These are phyloP conservation scores for Drosophila kurseongensis DNA, from an alignment of 1,140 invertebrate species.

Conservation along the genomic window DNA sequence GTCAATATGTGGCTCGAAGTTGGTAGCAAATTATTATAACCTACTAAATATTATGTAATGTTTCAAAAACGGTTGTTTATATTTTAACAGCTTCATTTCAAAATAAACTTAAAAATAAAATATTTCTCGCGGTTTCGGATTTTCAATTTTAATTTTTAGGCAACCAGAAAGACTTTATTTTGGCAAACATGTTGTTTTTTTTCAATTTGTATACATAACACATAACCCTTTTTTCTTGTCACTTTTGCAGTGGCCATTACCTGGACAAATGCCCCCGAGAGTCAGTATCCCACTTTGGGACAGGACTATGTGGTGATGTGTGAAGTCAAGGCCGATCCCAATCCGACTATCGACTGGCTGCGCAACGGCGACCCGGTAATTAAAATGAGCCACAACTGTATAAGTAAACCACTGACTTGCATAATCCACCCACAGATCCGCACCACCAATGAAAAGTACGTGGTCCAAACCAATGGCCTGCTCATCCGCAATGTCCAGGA, in stretches of 20 bases:
- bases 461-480: slow-evolving; percentile 91
- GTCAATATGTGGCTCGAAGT: no score
- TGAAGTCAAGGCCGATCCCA: slow-evolving; percentile 92
- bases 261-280: slow-evolving; percentile 92
- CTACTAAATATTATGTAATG: no score
- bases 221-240: background rate
- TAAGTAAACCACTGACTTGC: background rate
- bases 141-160: no score
- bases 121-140: background rate
- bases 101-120: no score
- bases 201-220: background rate
- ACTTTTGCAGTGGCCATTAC: slow-evolving; percentile 90
- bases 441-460: slow-evolving; percentile 89
- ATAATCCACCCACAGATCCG: slow-evolving; percentile 82
- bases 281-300: slow-evolving; percentile 92
- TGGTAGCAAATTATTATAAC: no score
- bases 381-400: background rate
- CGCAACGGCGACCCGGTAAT: slow-evolving; percentile 89
- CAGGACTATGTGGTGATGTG: slow-evolving; percentile 92
- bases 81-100: no score
- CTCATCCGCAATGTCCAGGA: slow-evolving; percentile 91
- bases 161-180: no score
- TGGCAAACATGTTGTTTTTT: no score
- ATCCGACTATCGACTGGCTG: slow-evolving; percentile 93
- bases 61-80: no score